Percentiles rank a stretch among this genome's conserved stretches.
phyloP scores from a whole-genome alignment of 2,797 vertebrate genomes.

The Scarus forsteni region DNA sequence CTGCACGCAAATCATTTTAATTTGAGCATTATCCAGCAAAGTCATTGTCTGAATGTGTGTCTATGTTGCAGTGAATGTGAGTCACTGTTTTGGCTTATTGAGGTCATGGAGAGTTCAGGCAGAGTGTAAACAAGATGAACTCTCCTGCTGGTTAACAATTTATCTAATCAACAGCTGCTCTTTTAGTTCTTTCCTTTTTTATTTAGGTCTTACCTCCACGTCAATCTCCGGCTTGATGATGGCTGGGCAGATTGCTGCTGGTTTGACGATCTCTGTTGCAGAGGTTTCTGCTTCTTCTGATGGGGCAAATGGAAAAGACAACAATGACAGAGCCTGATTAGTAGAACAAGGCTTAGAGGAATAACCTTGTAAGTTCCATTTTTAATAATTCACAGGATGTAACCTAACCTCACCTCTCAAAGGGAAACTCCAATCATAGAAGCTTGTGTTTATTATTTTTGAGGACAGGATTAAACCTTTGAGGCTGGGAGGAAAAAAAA shows the following conservation, averaged over 20 bases:
- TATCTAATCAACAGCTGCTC: not conserved
- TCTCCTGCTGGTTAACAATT: not conserved
- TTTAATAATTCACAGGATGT: not conserved
- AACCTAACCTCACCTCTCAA: not conserved
- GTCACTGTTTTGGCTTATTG: conserved; percentile 3
- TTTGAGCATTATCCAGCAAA: conserved; percentile 31
- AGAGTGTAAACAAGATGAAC: not conserved
- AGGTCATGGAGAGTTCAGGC: conserved; percentile 1
- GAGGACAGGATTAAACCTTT: not conserved
- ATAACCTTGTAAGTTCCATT: not conserved
- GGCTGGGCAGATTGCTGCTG: conserved; percentile 38
- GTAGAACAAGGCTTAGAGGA: not conserved
- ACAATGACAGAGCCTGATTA: conserved; percentile 10
- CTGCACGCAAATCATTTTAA: conserved; percentile 55
- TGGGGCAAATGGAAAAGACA: conserved; percentile 40
- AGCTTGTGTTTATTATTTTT: not conserved
- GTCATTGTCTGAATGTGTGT: conserved; percentile 18
- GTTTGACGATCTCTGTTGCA: conserved; percentile 28
- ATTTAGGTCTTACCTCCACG: conserved; percentile 75
- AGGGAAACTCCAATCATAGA: not conserved
- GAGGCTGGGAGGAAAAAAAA: not conserved
- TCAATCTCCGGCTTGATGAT: conserved; percentile 78
- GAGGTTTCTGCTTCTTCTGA: conserved; percentile 53
- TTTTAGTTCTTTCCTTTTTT: not conserved
- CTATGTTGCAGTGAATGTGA: not conserved